Conservation (phyloP, 2,113 vertebrate species). For the Scolopax mira region DNA sequence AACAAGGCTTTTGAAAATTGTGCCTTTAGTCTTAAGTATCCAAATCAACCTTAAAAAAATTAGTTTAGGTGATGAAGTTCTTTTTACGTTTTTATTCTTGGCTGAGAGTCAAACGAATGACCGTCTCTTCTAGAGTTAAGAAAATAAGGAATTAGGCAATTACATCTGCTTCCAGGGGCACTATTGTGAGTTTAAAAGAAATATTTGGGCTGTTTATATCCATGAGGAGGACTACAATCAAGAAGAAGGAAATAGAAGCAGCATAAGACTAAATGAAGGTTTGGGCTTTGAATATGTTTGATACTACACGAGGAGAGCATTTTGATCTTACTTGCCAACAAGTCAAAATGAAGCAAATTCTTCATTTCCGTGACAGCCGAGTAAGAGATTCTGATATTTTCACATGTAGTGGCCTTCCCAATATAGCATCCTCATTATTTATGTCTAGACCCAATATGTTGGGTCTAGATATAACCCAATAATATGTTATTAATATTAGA, state of each 20-base stretch:
- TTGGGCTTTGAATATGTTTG: neutral
- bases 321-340: neutral
- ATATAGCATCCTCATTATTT: neutral
- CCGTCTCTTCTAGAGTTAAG: neutral
- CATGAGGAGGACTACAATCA: neutral
- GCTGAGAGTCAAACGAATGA: neutral
- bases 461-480: neutral
- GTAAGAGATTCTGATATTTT: neutral
- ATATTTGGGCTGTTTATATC: neutral
- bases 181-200: neutral
- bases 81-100: neutral
- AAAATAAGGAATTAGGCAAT: neutral
- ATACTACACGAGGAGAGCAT: neutral
- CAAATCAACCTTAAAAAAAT: neutral
- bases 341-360: neutral
- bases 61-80: neutral
- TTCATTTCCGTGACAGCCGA: neutral
- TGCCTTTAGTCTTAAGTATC: neutral
- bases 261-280: neutral
- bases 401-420: neutral
- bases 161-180: no score
- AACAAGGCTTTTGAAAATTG: neutral
- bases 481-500: neutral
- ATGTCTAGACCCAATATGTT: no score
- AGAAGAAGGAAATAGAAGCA: neutral